Conservation (phyloP, 2,113 vertebrate genomes). For the Scalopus aquaticus region DNA sequence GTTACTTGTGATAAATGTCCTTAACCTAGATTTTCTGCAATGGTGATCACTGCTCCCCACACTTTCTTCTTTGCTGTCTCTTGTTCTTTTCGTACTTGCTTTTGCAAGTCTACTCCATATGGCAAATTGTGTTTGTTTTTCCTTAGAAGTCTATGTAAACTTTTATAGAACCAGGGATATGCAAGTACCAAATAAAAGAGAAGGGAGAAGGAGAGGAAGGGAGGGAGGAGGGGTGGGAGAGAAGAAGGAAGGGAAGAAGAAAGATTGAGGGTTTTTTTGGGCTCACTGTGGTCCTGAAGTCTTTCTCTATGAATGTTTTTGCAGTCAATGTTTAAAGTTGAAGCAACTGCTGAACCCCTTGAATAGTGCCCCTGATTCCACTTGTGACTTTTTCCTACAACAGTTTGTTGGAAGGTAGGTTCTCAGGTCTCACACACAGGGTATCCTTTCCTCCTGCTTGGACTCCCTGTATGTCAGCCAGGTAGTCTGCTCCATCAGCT, state of each 20-base stretch:
- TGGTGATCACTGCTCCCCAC: not conserved
- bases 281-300: not conserved
- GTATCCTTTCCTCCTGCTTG: not conserved
- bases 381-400: not conserved
- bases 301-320: not conserved
- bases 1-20: not conserved
- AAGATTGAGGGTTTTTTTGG: not conserved
- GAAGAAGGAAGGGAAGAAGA: too few species aligned
- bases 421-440: not conserved
- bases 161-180: not conserved
- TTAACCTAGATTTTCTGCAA: not conserved
- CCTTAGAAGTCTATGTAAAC: not conserved
- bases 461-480: not conserved
- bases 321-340: not conserved
- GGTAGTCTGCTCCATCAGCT: not conserved
- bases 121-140: not conserved
- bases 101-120: not conserved
- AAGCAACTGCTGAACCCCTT: not conserved
- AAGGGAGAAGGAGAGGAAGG: too few species aligned
- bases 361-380: not conserved
- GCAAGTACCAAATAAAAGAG: not conserved
- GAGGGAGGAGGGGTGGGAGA: not conserved
- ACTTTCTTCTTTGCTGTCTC: not conserved
- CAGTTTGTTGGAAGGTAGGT: not conserved
- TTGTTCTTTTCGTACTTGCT: not conserved